phyloP scores from a whole-genome alignment of 2,113 vertebrate genomes.

The Arvicanthis niloticus region DNA sequence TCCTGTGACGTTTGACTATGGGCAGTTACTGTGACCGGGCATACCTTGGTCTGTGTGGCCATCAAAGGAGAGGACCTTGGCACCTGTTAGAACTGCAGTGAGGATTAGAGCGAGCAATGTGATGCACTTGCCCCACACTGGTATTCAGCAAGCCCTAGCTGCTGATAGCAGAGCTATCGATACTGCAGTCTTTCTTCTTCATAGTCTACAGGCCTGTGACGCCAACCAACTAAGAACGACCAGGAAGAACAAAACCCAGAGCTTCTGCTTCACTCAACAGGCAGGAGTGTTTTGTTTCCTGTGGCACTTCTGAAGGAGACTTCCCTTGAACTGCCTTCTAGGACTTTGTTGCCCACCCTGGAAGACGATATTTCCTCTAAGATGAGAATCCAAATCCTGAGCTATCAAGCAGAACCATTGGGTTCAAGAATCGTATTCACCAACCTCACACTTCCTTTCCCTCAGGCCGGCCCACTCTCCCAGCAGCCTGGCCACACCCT shows the following conservation, averaged over 20 bases:
- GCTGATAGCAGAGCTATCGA: accelerated
- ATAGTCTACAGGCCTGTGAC: background rate
- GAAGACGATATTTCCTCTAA: background rate
- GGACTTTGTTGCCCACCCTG: background rate
- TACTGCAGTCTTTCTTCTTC: background rate
- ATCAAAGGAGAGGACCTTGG: background rate
- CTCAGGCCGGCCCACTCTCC: background rate
- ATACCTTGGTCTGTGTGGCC: background rate
- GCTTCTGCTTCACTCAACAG: background rate
- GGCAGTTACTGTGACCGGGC: background rate
- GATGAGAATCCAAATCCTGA: background rate
- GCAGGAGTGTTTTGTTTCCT: background rate
- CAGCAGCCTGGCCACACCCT: background rate
- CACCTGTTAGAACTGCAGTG: background rate
- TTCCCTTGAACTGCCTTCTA: background rate
- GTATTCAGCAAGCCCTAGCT: background rate
- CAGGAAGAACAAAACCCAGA: background rate
- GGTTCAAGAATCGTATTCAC: background rate
- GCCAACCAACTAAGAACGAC: background rate
- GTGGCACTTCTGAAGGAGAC: background rate
- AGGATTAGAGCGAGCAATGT: background rate
- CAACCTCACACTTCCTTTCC: background rate
- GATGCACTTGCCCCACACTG: background rate
- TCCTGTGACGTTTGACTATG: background rate
- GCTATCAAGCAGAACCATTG: background rate